A percentile compares a stretch with the other conserved stretches of the same genome.
phyloP scores from a whole-genome alignment of 2,113 vertebrate species.

The Danionella cerebrum region DNA sequence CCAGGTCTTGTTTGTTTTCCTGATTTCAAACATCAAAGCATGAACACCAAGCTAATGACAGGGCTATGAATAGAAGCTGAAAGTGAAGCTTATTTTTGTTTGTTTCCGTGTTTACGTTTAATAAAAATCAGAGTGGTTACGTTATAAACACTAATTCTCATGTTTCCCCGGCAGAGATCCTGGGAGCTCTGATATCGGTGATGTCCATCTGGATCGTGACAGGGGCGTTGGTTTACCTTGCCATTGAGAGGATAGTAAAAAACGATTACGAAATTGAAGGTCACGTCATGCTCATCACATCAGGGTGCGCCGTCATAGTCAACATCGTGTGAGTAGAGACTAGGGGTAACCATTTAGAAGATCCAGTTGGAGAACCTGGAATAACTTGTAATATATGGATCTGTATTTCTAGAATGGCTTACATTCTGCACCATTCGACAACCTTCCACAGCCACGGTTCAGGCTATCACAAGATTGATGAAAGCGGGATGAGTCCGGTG shows the following conservation, averaged over 20 bases:
- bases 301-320: conserved; percentile 78
- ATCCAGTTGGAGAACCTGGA: too few species aligned
- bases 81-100: too few species aligned
- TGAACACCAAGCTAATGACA: too few species aligned
- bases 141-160: background rate
- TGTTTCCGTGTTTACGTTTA: background rate
- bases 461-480: conserved; percentile 80
- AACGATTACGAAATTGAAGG: conserved; percentile 91
- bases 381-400: background rate
- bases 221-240: conserved; percentile 82
- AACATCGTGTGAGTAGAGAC: conserved; percentile 78
- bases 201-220: conserved; percentile 95
- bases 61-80: too few species aligned
- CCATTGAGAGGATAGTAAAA: conserved; percentile 79
- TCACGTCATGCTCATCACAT: conserved; percentile 84
- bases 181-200: conserved; percentile 84
- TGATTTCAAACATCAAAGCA: too few species aligned
- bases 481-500: conserved; percentile 56
- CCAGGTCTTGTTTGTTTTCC: too few species aligned
- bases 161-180: conserved; percentile 67
- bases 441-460: conserved; percentile 67
- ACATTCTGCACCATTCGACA: conserved; percentile 87
- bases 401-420: conserved; percentile 78
- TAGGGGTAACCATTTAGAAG: too few species aligned
- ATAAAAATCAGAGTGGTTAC: too few species aligned